These are phyloP conservation scores for Grammomys dolichurus DNA, from an alignment of 2,113 vertebrate species.

Conservation along the genomic window DNA sequence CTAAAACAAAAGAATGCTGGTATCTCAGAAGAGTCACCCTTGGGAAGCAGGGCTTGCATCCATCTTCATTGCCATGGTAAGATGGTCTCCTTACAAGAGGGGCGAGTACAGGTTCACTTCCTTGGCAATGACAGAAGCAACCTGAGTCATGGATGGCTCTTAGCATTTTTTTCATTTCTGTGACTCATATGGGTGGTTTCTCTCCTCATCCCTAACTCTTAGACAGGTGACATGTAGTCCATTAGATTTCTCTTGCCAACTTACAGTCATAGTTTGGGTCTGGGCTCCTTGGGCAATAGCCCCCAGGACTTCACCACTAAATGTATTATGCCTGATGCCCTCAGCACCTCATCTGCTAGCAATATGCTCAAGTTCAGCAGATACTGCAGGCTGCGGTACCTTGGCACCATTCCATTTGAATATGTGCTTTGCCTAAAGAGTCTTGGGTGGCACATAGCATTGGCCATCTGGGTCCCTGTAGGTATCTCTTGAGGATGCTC, in stretches of 20 bases:
- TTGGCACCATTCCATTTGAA: neutral
- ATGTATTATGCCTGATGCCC: neutral
- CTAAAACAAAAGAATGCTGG: neutral
- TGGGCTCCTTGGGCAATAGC: neutral
- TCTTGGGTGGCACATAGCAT: neutral
- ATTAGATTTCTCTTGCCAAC: conserved; percentile 13
- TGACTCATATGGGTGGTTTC: neutral
- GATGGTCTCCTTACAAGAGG: neutral
- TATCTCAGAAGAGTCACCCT: neutral
- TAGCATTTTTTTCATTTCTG: conserved; percentile 9
- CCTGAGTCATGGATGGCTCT: neutral
- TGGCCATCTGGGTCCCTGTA: neutral
- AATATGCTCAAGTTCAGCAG: neutral
- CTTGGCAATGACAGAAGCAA: neutral
- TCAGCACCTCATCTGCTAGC: neutral
- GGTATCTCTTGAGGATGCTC: neutral
- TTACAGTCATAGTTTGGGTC: neutral
- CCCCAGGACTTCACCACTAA: neutral
- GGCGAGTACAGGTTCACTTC: neutral
- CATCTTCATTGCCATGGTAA: neutral
- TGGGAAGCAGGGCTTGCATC: neutral
- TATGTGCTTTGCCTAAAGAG: neutral
- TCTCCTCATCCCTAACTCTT: neutral
- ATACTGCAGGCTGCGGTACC: neutral
- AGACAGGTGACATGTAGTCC: neutral